These are phyloP conservation scores for Oncorhynchus nerka DNA, from an alignment of 2,113 vertebrate species.

Conservation along the genomic window DNA sequence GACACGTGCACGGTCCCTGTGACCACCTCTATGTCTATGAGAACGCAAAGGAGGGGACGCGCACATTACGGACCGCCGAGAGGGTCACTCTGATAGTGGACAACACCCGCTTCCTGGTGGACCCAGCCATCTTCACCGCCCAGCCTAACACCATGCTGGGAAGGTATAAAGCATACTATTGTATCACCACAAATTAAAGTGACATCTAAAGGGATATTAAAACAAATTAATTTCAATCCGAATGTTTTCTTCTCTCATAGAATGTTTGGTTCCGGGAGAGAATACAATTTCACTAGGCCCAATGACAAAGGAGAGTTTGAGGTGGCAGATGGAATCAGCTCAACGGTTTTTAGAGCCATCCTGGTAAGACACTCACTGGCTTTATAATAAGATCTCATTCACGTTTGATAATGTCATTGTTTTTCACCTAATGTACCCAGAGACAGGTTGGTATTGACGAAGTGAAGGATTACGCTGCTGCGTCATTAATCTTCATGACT, in stretches of 20 bases:
- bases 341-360: conserved; percentile 94
- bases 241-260: conserved; percentile 46
- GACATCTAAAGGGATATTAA: too few relatives aligned
- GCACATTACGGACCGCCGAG: conserved; percentile 81
- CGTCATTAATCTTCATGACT: background rate
- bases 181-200: too few relatives aligned
- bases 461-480: background rate
- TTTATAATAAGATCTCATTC: background rate
- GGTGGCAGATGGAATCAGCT: conserved; percentile 96
- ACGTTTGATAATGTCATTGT: background rate
- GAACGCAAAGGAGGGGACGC: conserved; percentile 84
- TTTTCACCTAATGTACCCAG: background rate
- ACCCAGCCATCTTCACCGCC: conserved; percentile 94
- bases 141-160: conserved; percentile 98
- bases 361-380: conserved; percentile 76
- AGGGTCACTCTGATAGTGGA: conserved; percentile 94
- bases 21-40: conserved; percentile 95
- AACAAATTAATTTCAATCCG: background rate
- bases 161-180: conserved; percentile 75
- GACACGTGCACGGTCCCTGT: conserved; percentile 30
- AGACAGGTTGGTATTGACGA: background rate
- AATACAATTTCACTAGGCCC: conserved; percentile 95
- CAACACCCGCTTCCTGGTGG: conserved; percentile 96
- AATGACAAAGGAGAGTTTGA: conserved; percentile 98
- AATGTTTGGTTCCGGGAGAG: conserved; percentile 97